Conservation (phyloP, 2,797 vertebrate species). For the Stomatorhinus walkeri region DNA sequence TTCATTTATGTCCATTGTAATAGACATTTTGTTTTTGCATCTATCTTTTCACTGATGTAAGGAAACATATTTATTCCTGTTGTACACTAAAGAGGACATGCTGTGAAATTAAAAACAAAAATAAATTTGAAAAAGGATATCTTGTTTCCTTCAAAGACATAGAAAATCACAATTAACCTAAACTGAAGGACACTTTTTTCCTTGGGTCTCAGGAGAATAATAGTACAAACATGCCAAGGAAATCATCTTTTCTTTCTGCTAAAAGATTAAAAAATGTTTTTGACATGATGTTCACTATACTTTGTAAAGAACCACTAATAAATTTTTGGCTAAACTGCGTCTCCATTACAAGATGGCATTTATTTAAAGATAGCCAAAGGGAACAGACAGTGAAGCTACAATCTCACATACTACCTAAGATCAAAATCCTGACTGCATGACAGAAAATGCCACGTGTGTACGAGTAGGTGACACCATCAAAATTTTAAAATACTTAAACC, state of each 20-base stretch:
- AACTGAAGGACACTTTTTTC: no score
- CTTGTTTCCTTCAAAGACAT: no score
- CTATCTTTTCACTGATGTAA: no score
- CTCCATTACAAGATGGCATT: neutral
- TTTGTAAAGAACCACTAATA: neutral
- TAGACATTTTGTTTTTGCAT: no score
- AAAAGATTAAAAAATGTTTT: neutral
- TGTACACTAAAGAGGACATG: no score
- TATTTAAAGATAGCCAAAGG: neutral
- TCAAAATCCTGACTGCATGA: neutral
- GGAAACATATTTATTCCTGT: no score
- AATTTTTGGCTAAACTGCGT: neutral
- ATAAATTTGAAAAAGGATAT: no score
- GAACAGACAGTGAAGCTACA: neutral
- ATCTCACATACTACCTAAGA: neutral
- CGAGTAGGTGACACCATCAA: neutral
- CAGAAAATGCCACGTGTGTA: neutral
- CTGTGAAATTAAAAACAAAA: no score
- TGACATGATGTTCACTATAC: neutral
- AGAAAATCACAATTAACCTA: no score
- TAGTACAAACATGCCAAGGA: neutral
- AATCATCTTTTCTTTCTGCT: neutral
- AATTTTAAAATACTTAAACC: neutral
- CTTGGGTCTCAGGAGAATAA: no score
- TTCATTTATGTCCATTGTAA: no score